phyloP scores from a whole-genome alignment of 1,140 invertebrate species.

The Musca vetustissima region DNA sequence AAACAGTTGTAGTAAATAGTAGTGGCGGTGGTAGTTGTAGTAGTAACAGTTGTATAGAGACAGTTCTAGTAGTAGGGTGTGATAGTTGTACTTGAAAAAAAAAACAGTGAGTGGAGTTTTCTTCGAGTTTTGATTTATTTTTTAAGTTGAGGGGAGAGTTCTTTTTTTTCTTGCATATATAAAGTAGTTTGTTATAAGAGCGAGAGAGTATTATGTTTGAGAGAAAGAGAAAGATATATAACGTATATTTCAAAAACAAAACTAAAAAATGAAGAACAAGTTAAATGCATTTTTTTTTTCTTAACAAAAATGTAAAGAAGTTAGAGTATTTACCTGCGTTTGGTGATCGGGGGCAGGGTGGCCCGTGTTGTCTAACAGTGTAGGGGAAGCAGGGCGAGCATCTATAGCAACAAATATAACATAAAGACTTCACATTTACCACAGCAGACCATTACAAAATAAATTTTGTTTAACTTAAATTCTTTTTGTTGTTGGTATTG shows the following conservation, averaged over 20 bases:
- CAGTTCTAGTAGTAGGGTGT: background rate
- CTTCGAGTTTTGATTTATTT: too few relatives aligned
- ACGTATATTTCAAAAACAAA: slow-evolving; percentile 19
- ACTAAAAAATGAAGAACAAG: slow-evolving; percentile 21
- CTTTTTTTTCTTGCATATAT: too few relatives aligned
- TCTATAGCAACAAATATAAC: slow-evolving; percentile 64
- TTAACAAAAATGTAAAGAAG: slow-evolving; percentile 45
- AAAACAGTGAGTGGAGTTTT: slow-evolving; percentile 4
- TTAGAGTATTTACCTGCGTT: slow-evolving; percentile 58
- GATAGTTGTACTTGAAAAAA: slow-evolving; percentile 5
- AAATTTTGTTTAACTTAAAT: slow-evolving; percentile 13
- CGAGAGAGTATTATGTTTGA: background rate
- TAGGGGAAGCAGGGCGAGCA: slow-evolving; percentile 58
- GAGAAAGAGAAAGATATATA: background rate
- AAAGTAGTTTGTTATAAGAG: too few relatives aligned
- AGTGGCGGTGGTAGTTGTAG: slow-evolving; percentile 4
- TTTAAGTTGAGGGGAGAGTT: too few relatives aligned
- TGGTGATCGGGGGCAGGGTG: slow-evolving; percentile 57
- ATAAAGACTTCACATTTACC: slow-evolving; percentile 60
- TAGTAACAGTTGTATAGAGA: background rate
- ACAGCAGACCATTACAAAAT: slow-evolving; percentile 57
- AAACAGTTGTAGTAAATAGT: too few relatives aligned
- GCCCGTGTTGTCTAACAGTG: slow-evolving; percentile 58
- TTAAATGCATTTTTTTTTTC: slow-evolving; percentile 32
- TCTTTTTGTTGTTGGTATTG: background rate